Evolutionary conservation across 2,888 invertebrate genomes (phyloP), one percentile per base, ranked within the genome.

Genomic region (Acrobeloides nanus): DNA sequence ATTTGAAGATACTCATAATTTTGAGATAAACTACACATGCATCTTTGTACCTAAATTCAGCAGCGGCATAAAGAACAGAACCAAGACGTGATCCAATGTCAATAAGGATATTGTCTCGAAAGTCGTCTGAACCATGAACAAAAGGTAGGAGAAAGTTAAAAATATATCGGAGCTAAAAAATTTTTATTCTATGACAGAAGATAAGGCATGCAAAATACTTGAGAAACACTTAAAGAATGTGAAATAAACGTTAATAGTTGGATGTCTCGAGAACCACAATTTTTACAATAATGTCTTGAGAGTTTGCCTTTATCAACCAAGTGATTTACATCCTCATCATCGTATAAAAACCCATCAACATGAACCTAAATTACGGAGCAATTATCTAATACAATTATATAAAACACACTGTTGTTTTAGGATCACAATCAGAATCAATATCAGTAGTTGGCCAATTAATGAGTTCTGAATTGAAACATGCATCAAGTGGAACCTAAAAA

Each of bases 1-100:
- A n/a, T n/a, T n/a, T n/a, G n/a, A n/a, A n/a, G n/a, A n/a, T n/a
- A n/a, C n/a, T n/a, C n/a, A n/a, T n/a, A n/a, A n/a, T n/a, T n/a
- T n/a, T n/a, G n/a, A n/a, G n/a, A n/a, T n/a, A n/a, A n/a, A n/a
- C n/a, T n/a, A n/a, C n/a, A n/a, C n/a, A n/a, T n/a, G n/a, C n/a
- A n/a, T n/a, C 24, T n/a, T n/a, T n/a, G n/a, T 25, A 62, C 62
- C 59, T 52, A 46, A 54, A 66, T 21, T 65, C 43, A 8, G 49
- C 39, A 12, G 63, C 62, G 6, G 82, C 82, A 77, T 82, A 84
- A 7, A 84, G 75, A 42, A 84, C 80, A 48, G 82, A 81, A 38
- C 84, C 84, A 40, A 84, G 74, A 67, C 84, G 78, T 15, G 84
- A 84, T 5, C 84, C 84, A 45, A 84, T 76, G 75, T 84, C 84